Evolutionary conservation across 2,113 vertebrate genomes (phyloP), one percentile per base, ranked within the genome.

Genomic region (Sialia sialis): DNA sequence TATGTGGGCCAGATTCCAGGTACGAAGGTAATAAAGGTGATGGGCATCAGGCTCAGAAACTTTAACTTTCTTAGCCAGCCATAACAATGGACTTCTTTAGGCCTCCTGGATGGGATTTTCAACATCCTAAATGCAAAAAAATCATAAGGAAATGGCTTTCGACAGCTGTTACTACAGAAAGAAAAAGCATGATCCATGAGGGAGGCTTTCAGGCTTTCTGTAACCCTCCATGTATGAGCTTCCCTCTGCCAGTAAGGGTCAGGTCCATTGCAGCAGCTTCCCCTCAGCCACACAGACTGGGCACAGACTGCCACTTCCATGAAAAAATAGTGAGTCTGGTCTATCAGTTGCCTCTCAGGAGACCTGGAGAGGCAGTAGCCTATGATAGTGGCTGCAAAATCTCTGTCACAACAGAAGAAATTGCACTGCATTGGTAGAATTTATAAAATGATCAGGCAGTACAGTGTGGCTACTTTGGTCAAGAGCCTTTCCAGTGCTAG

Each of bases 221-320:
- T 9, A 54, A 29, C 20, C 18, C 48, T 1, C 0, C 27, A 36
- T 0, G 0, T n/a, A 21, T 27, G 58, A n/a, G 11, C 6, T 67
- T 29, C 18, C 12, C 26, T 84, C 38, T 70, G 26, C 39, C 55
- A 29, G 3, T n/a, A 23, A 67, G 48, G 21, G 14, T 54, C 43
- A 39, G 26, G 30, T 14, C 70, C n/a, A 21, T 12, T 1, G 6
- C 39, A 60, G 58, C 36, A 76, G 26, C 44, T 60, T 22, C 41
- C 44, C 29, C 51, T 70, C 2, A 1, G 0, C 49, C 2, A 0
- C 26, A 48, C 21, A 59, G 11, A 11, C 17, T 1, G 5, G 39
- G 52, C 70, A 75, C 26, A 68, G 21, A 21, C n/a, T 82, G 23
- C 7, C 2, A 1, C 11, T 87, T 66, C 29, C 81, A 78, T 51